Base-by-base conservation (phyloP, 1,140 invertebrate species). In the Caenorhabditis briggsae region DNA sequence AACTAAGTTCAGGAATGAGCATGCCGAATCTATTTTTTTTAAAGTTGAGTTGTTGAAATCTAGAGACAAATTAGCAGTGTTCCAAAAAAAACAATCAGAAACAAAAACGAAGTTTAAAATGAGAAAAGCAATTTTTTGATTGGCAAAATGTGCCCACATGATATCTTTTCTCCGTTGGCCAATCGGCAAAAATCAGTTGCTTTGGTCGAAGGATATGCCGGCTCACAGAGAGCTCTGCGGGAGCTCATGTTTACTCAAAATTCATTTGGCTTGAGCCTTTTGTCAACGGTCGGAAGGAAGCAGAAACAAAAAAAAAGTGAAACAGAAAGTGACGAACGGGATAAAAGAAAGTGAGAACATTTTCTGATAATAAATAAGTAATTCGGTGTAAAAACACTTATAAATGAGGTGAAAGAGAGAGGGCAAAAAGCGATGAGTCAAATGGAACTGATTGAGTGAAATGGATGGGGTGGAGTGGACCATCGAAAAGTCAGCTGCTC, bases 231-330 rank as follows among this genome's bases (percentile, higher is more conserved):
- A 33, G 33, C 33, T 33, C 33, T 33, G 33, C 14, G 46, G 23
- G n/a, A 78, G 70, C 70, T 53, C 70, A 78, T 78, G 70, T 78
- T 78, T 78, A 50, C 70, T 78, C 70, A 78, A 78, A 50, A 78
- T 50, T 33, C 33, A 33, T 33, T 70, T n/a, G n/a, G 70, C 33
- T 33, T 78, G 70, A 78, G 70, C n/a, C 70, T 46, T 70, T 70
- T 70, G 41, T 70, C 43, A 41, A 70, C 41, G 58, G 20, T 65
- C 25, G 61, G 23, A 74, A 48, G 12, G 61, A 23, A 7, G 43
- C 16, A 46, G 41, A 70, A 33, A 33, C 33, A 33, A 33, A 33
- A 2, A 78, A 50, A 50, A 23, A 78, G 20, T 50, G 43, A 78
- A 78, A 78, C n/a, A 78, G 46, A 78, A 41, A 12, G 7, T 12